Evolutionary conservation across 2,113 vertebrate species (phyloP), one percentile per base, ranked within the genome.

Genomic region (Aphelocoma coerulescens): DNA sequence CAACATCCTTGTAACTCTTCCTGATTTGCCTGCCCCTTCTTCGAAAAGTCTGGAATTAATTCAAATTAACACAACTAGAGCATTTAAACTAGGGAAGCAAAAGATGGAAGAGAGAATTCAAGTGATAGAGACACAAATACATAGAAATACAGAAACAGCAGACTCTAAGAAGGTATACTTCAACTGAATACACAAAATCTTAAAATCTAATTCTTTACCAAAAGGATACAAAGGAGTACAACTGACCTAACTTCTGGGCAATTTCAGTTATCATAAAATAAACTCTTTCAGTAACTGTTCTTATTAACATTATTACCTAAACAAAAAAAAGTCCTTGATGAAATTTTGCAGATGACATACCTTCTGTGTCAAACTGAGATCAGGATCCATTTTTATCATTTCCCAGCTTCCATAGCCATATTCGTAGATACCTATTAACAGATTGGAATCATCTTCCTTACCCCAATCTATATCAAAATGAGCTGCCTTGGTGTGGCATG

Each of bases 361-460:
- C 98, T 99, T 99, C 83, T 99, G 99, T 87, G 99, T 99, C 85
- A 99, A 98, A 92, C 99, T 99, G 87, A 99, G 99, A 96, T 99
- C 99, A 21, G 99, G 99, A 92, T 99, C 99, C 99, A 99, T 99
- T 98, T 99, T 99, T 95, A 99, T 99, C 99, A 99, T 99, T 98
- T 99, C 99, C 99, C 99, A 99, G 98, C 99, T 99, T 84, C 99
- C 99, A 69, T 99, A 99, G 4, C 99, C 99, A 62, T 99, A 99
- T 93, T 99, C 99, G 33, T 99, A 99, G 94, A 99, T 99, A 2
- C 99, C 99, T 95, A 99, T 98, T 83, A 99, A 98, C 74, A 99
- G 96, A 93, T 99, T 99, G 49, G 99, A 99, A 95, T 99, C 99
- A 78, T 99, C 99, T 93, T 99, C 99, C 95, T 99, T 99, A 78